Percentiles rank a stretch among this genome's conserved stretches.
Conservation (phyloP, 2,888 invertebrate species). For the Lepeophtheirus nordmannii region DNA sequence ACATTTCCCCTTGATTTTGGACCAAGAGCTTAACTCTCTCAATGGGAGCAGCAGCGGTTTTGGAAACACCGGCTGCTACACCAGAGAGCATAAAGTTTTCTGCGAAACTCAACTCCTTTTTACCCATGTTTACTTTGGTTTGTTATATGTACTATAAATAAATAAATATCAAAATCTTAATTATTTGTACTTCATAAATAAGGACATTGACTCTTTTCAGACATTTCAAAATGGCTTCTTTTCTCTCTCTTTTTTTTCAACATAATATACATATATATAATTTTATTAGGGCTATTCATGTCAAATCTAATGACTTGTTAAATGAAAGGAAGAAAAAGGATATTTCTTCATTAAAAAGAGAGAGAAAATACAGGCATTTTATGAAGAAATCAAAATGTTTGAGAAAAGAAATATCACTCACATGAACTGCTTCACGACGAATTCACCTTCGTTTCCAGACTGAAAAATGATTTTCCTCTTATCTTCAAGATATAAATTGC, state of each 20-base stretch:
- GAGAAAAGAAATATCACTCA: neutral
- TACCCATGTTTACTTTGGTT: neutral
- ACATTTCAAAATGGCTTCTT: neutral
- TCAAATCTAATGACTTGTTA: too few relatives aligned
- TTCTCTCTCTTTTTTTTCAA: too few relatives aligned
- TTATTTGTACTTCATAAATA: too few relatives aligned
- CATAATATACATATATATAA: too few relatives aligned
- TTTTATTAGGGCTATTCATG: too few relatives aligned
- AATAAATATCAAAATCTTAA: too few relatives aligned
- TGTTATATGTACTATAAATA: too few relatives aligned
- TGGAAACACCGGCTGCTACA: constrained; percentile 78
- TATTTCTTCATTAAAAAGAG: too few relatives aligned
- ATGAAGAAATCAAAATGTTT: too few relatives aligned
- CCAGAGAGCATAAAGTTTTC: constrained; percentile 87
- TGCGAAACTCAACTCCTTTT: constrained; percentile 40
- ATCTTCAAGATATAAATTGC: neutral
- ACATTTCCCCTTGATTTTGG: constrained; percentile 75
- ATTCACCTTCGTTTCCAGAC: constrained; percentile 2
- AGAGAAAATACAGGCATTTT: too few relatives aligned
- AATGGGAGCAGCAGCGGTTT: constrained; percentile 85
- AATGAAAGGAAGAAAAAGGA: too few relatives aligned
- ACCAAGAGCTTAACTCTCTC: constrained; percentile 83
- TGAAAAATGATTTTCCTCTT: neutral
- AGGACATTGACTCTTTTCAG: too few relatives aligned
- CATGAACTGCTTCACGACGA: constrained; percentile 5